A percentile compares a stretch with the other conserved stretches of the same genome.
Conservation (phyloP, 2,888 invertebrate species). For the Stegophylla sp. region DNA sequence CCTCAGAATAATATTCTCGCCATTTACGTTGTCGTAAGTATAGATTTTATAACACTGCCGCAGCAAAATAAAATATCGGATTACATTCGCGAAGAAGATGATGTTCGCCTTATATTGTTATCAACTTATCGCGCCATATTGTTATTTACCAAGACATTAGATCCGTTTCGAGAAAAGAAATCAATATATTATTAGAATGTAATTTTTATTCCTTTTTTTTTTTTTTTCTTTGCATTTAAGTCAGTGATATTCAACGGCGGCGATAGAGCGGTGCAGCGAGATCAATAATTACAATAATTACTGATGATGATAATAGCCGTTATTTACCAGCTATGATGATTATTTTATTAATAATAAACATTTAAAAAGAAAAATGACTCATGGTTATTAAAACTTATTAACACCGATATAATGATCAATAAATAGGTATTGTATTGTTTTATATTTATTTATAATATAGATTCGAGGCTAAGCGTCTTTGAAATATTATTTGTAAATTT, state of each 20-base stretch:
- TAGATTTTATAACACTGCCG: constrained; percentile 13
- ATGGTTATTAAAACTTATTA: too few species aligned
- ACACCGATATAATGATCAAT: too few species aligned
- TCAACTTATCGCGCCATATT: constrained; percentile 35
- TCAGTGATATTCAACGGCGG: constrained; percentile 6
- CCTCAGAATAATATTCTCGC: constrained; percentile 5
- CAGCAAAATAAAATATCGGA: constrained; percentile 39
- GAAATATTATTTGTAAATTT: too few species aligned
- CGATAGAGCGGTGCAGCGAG: not conserved
- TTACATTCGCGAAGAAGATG: constrained; percentile 35
- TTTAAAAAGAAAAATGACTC: not conserved
- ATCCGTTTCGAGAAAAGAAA: constrained; percentile 33
- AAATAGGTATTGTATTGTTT: too few species aligned
- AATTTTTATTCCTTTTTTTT: constrained; percentile 1
- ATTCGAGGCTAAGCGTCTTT: too few species aligned
- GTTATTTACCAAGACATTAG: constrained; percentile 43
- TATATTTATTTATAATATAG: too few species aligned
- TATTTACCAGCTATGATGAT: not conserved
- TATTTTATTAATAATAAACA: not conserved
- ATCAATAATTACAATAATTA: constrained; percentile 1
- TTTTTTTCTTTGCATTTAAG: constrained; percentile 8
- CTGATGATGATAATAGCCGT: not conserved
- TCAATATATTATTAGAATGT: constrained; percentile 29
- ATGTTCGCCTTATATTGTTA: constrained; percentile 46
- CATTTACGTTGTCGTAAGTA: constrained; percentile 10